Evolutionary conservation across 2,113 vertebrate species (phyloP), one percentile per base, ranked within the genome.

Genomic region (Protobothrops flavoviridis): DNA sequence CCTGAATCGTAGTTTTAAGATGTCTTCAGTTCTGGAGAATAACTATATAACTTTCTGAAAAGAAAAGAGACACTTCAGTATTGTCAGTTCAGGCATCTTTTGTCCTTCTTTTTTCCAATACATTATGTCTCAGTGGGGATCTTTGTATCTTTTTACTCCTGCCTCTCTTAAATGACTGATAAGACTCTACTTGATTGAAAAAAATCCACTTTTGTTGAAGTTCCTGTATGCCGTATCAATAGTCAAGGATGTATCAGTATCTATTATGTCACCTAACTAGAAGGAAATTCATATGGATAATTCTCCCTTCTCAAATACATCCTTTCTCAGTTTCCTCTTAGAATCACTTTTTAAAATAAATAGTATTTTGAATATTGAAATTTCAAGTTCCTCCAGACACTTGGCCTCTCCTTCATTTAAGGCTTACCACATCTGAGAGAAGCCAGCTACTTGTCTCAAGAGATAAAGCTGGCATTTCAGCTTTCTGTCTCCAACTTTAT

Each of bases 181-280:
- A 50, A 88, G 86, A 92, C 50, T 81, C 61, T 21, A 81, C 33
- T 81, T 81, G 74, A 81, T 21, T 81, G 74, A 21, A 81, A 81
- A 64, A 81, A 81, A 81, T 21, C 50, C 61, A n/a, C 26, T 50
- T 89, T 69, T 89, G 33, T 56, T 92, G 45, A 59, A 20, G 21
- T 24, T 88, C 55, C 52, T 56, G 52, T 56, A 81, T 89, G 24
- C 15, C 74, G 23, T 88, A 88, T 88, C 59, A 64, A 69, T 87
- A 69, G 59, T 59, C 45, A 88, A 69, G 48, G 20, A 88, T 48
- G 50, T 39, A 3, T 89, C 52, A 89, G 11, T 81, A 81, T 92
- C 87, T 43, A 81, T 92, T 56, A 89, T 57, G 26, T 81, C 50
- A 89, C 61, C n/a, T 92, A 92, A 88, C 17, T 48, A 88, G 91